These are phyloP conservation scores for Peromyscus eremicus DNA, from an alignment of 2,797 vertebrate genomes.

Conservation along the genomic window DNA sequence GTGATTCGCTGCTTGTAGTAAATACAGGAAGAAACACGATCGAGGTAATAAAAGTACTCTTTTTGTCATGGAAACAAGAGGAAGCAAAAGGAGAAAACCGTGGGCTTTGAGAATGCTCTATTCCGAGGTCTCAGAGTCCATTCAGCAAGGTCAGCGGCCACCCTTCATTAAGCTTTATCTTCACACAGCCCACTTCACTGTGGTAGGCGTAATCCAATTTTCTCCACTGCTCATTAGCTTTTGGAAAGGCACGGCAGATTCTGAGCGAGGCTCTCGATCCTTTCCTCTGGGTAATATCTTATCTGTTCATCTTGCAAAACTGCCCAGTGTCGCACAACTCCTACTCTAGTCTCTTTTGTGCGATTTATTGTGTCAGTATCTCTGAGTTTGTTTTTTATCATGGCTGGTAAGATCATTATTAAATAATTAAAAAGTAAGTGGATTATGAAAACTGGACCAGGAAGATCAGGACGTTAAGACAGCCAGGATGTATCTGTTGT, in stretches of 20 bases:
- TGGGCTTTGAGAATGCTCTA: constrained; percentile 33
- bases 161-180: constrained; percentile 31
- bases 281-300: constrained; percentile 15
- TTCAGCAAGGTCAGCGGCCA: not conserved
- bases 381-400: constrained; percentile 57
- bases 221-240: constrained; percentile 54
- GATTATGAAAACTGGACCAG: constrained; percentile 45
- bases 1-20: constrained; percentile 40
- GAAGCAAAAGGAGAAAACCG: constrained; percentile 47
- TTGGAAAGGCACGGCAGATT: constrained; percentile 61
- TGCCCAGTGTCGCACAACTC: not conserved
- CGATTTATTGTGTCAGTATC: constrained; percentile 47
- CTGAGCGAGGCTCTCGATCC: constrained; percentile 20
- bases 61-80: constrained; percentile 58
- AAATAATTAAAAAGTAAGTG: constrained; percentile 63
- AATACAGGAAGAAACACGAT: not conserved
- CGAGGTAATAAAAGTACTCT: constrained; percentile 17
- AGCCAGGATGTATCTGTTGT: not conserved
- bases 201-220: constrained; percentile 66
- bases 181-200: constrained; percentile 21
- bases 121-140: constrained; percentile 8
- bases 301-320: constrained; percentile 65
- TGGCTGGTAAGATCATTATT: constrained; percentile 47
- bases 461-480: not conserved
- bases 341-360: not conserved